These are phyloP conservation scores for Dissostichus mawsoni DNA, from an alignment of 2,113 vertebrate genomes.

Conservation along the genomic window DNA sequence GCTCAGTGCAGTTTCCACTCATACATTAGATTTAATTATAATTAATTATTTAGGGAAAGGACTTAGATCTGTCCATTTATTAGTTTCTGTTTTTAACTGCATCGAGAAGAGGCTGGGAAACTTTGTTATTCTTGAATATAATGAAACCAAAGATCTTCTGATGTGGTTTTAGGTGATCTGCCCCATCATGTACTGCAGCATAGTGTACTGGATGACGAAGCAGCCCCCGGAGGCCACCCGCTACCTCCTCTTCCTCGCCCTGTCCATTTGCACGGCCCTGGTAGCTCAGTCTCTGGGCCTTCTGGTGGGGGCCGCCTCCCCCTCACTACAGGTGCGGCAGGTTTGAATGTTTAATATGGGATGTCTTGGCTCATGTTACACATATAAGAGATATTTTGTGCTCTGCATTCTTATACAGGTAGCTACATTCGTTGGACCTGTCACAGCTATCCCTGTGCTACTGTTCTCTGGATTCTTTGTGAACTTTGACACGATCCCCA, in stretches of 20 bases:
- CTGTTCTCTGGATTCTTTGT: constrained; percentile 99
- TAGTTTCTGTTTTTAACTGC: no score
- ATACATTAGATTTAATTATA: not conserved
- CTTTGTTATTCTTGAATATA: no score
- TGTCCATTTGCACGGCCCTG: constrained; percentile 91
- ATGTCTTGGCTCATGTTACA: not conserved
- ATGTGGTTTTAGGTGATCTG: constrained; percentile 88
- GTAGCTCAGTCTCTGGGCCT: constrained; percentile 96
- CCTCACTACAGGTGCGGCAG: constrained; percentile 89
- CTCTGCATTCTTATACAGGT: constrained; percentile 83
- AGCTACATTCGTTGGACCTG: constrained; percentile 95
- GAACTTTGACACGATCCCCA: constrained; percentile 98
- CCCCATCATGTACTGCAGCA: constrained; percentile 95
- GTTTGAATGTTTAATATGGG: not conserved
- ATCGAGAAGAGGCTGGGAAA: no score
- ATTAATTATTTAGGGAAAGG: no score
- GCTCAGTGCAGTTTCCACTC: not conserved
- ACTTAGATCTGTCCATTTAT: no score
- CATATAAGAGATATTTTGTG: not conserved
- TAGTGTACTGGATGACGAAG: constrained; percentile 98
- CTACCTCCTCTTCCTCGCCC: constrained; percentile 94
- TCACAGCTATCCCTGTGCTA: constrained; percentile 94
- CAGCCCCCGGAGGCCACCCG: constrained; percentile 93
- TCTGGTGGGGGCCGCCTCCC: constrained; percentile 94
- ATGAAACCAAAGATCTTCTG: no score